Evolutionary conservation across 2,113 vertebrate genomes (phyloP), one percentile per base, ranked within the genome.

Genomic region (Mormoops blainvillei): DNA sequence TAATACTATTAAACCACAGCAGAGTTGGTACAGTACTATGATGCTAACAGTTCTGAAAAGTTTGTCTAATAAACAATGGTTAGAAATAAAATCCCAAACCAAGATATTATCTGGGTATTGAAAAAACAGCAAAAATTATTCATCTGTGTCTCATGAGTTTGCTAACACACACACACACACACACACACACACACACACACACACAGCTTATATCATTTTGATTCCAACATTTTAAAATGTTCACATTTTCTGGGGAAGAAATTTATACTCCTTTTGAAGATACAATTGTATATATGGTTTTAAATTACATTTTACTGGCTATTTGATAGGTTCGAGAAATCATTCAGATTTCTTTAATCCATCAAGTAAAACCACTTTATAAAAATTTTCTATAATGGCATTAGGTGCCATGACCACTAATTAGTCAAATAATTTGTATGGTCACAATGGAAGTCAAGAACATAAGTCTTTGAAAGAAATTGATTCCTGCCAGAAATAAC

Each of bases 401-500:
- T 20, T 12, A 77, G 74, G 9, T 56, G 20, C 36, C 38, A 38
- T 48, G 78, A 90, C 54, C 41, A 73, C 67, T 81, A 87, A 80
- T 5, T 87, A 68, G 87, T 86, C 91, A 95, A 26, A 22, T 5
- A 0, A 87, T 70, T 93, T 97, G 94, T 95, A 94, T 91, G 63
- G 68, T 86, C 73, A 93, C 96, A 95, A 89, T 58, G 97, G 85
- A 97, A 97, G 52, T 71, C 93, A 96, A 84, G 70, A 96, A n/a
- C 77, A 38, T 83, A 97, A 93, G 50, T 52, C 52, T 95, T 87
- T 63, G 95, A 98, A 98, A 97, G 33, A 93, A 93, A 84, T 43
- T 68, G 54, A 89, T 95, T 98, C 92, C 93, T 97, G 56, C 77
- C 14, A 19, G 80, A 94, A 96, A 96, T 88, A 93, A 97, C 70